Evolutionary conservation across 2,888 invertebrate species (phyloP), one percentile per base, ranked within the genome.

Genomic region (Spilosoma lubricipeda): DNA sequence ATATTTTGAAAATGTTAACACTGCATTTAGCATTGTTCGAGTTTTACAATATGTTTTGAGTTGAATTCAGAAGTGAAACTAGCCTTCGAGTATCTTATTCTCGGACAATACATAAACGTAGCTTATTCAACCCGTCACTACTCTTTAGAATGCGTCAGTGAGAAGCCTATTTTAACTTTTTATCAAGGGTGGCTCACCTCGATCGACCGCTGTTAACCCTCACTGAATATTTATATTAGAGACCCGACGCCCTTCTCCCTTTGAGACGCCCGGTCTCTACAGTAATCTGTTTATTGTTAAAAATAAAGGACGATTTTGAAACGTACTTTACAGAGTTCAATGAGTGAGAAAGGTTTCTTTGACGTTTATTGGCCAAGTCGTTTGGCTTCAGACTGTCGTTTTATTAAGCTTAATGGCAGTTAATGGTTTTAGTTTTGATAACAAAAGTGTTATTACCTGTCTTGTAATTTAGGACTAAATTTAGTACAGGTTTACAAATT

Each of bases 151-250:
- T 71, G 80, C 80, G 84, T 81, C 78, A 81, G 79, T 84, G 77
- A 79, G 77, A 77, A 82, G 83, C 82, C 87, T 86, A 86, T 87
- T 88, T 86, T 82, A 88, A 88, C 85, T 90, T 91, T 90, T 90
- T 89, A 89, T 86, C 85, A 87, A 83, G 89, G 90, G 84, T 83
- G 81, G 82, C 76, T 83, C 84, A 85, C 85, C 85, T 83, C 84
- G 67, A 63, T 83, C 87, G 86, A 87, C 89, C 90, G 87, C 80
- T 84, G 88, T 87, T 89, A 90, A 90, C 91, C 92, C 89, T 88
- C 83, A 84, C 86, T 90, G 93, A 92, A 93, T 93, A 93, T 93
- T 92, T 92, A 93, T 91, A 90, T 86, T 88, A 85, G 82, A 77
- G 82, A 79, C 86, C 83, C 83, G 81, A 82, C 86, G 81, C 80